Evolutionary conservation across 2,797 vertebrate species (phyloP).

Genomic region (Catharus ustulatus): DNA sequence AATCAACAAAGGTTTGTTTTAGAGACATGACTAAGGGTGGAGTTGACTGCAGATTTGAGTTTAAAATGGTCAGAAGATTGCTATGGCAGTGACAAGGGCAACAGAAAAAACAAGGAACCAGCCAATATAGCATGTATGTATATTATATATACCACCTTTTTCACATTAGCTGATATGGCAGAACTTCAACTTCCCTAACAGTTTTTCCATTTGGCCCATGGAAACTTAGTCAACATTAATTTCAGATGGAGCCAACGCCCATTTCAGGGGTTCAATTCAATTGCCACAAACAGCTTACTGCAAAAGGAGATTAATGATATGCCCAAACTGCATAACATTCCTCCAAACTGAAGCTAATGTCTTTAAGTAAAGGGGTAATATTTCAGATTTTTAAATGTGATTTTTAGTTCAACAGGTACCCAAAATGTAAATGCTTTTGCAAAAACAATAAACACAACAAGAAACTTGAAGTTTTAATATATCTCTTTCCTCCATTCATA

Average conservation of each 20-base stretch:
- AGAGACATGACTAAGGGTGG: not conserved
- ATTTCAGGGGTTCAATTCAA: not conserved
- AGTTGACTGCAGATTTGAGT: not conserved
- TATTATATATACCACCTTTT: not conserved
- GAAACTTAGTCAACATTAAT: not conserved
- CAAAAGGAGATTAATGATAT: not conserved
- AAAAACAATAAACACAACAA: accelerated
- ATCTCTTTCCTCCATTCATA: not conserved
- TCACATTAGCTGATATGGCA: conserved; percentile 27
- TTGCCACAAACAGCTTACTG: not conserved
- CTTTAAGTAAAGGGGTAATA: not conserved
- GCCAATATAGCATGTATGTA: not conserved
- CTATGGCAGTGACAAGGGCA: not conserved
- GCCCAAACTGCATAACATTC: not conserved
- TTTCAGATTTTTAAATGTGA: not conserved
- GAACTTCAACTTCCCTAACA: not conserved
- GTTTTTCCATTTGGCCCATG: conserved; percentile 2
- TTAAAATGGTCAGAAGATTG: not conserved
- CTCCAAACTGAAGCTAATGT: not conserved
- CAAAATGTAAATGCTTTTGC: not conserved
- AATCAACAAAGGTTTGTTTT: conserved; percentile 9
- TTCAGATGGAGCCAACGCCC: not conserved
- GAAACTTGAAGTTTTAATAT: not conserved
- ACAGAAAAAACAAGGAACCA: not conserved
- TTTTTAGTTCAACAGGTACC: not conserved